Percentiles rank a stretch among this genome's conserved stretches.
phyloP scores from a whole-genome alignment of 1,140 invertebrate genomes.

The Ditylenchus dipsaci region DNA sequence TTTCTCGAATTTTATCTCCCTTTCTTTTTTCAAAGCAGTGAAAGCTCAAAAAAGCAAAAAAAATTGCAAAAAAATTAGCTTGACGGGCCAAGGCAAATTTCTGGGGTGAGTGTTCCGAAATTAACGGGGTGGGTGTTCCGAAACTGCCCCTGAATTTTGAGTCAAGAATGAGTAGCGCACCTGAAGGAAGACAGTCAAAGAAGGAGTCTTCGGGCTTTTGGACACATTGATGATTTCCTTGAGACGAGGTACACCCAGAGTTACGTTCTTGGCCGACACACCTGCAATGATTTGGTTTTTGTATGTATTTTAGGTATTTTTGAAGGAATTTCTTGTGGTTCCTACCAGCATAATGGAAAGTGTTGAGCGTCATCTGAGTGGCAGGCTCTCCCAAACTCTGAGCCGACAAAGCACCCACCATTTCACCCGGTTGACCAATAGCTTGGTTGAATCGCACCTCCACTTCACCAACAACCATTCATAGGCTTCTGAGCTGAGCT shows the following conservation, averaged over 20 bases:
- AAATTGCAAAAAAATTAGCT: constrained; percentile 16
- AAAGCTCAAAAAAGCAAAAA: constrained; percentile 13
- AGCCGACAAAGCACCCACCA: constrained; percentile 96
- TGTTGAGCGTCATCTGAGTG: constrained; percentile 99
- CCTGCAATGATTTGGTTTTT: constrained; percentile 65
- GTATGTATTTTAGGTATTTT: constrained; percentile 65
- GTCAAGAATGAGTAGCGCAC: no score
- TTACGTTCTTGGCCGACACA: constrained; percentile 99
- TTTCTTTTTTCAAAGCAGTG: no score
- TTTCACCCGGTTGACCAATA: constrained; percentile 74
- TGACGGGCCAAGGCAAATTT: no score
- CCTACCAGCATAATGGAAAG: constrained; percentile 81
- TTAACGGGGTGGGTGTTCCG: no score
- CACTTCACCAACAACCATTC: constrained; percentile 98
- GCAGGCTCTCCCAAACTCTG: constrained; percentile 97
- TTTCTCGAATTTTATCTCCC: no score
- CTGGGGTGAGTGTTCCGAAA: no score
- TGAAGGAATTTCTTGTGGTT: neutral
- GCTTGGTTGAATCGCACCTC: constrained; percentile 96
- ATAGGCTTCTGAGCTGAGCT: constrained; percentile 88
- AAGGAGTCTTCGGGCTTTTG: constrained; percentile 97
- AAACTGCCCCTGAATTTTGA: no score
- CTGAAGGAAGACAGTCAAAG: constrained; percentile 91
- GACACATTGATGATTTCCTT: constrained; percentile 99
- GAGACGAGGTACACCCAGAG: constrained; percentile 83